These are phyloP conservation scores for Colossoma macropomum DNA, from an alignment of 2,113 vertebrate genomes.

Conservation along the genomic window DNA sequence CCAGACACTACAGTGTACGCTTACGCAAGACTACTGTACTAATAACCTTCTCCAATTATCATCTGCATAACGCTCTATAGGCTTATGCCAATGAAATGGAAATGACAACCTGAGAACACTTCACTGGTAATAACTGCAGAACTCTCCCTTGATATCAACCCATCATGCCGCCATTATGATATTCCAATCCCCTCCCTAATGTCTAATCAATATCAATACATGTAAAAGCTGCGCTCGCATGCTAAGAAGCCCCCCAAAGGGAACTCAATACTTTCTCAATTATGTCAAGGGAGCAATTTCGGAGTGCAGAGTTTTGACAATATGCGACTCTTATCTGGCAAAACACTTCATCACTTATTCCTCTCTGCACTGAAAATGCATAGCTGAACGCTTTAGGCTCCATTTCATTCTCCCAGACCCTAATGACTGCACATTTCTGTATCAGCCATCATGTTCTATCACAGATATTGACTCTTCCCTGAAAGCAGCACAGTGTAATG, in stretches of 20 bases:
- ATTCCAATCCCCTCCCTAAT: conserved; percentile 30
- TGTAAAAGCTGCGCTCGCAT: conserved; percentile 24
- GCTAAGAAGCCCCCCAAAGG: conserved; percentile 31
- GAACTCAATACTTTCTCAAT: conserved; percentile 48
- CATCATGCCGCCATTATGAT: conserved; percentile 30
- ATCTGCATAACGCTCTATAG: no score
- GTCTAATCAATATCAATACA: conserved; percentile 51
- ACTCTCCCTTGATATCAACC: not conserved
- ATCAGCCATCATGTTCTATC: conserved; percentile 38
- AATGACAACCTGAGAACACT: conserved; percentile 10
- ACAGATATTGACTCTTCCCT: conserved; percentile 47
- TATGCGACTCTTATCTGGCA: conserved; percentile 38
- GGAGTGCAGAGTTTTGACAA: conserved; percentile 39
- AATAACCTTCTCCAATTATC: no score
- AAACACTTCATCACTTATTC: conserved; percentile 41
- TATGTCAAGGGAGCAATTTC: conserved; percentile 38
- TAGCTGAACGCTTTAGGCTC: conserved; percentile 41
- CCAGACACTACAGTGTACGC: no score
- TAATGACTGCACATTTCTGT: conserved; percentile 41
- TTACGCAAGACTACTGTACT: no score
- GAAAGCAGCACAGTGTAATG: conserved; percentile 35
- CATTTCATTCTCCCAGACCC: conserved; percentile 39
- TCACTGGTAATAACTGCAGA: not conserved
- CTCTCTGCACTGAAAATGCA: conserved; percentile 31
- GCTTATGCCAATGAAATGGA: not conserved